Evolutionary conservation across 2,797 vertebrate species (phyloP), one percentile per base, ranked within the genome.

Genomic region (Catamblyrhynchus diadema): DNA sequence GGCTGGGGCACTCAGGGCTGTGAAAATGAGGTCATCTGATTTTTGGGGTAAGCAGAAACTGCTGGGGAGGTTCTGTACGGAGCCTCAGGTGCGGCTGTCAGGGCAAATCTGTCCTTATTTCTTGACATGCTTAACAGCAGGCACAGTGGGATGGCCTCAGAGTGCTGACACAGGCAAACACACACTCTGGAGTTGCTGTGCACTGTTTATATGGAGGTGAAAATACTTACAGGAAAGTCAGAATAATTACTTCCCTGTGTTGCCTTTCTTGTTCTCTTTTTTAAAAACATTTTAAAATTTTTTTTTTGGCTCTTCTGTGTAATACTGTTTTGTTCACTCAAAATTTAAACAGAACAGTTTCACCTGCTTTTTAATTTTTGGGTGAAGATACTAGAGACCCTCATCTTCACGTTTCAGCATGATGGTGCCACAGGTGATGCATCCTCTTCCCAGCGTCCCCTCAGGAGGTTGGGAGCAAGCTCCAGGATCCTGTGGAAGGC

Each of bases 401-500:
- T 66, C 10, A 13, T 20, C 18, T 32, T 67, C 9, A 1, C 0
- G 0, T 57, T 41, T 21, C 3, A 1, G 2, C 4, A 16, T 8
- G 56, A 3, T 0, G 39, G 33, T 8, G 41, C 27, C 30, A 12
- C 56, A 27, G 25, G 21, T 0, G 5, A 3, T 2, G 1, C 51
- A 33, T 42, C 42, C 21, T 27, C 33, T 51, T 65, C 42, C 48
- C 23, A 33, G 57, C 2, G 7, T 35, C 24, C 2, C 1, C 30
- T 42, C 2, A 4, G 71, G 42, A 33, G 48, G 14, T 10, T 50
- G 20, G 28, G 14, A 57, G 27, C 6, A 1, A 39, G 42, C 17
- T 32, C 56, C 51, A 24, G 10, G 8, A 14, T 37, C 24, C 37
- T 8, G 5, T 1, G 7, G 10, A 12, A 12, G 62, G 28, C 2